Percentiles rank a stretch among this genome's conserved stretches.
Evolutionary conservation across 2,113 vertebrate species (phyloP).

Genomic region (Notechis scutatus): DNA sequence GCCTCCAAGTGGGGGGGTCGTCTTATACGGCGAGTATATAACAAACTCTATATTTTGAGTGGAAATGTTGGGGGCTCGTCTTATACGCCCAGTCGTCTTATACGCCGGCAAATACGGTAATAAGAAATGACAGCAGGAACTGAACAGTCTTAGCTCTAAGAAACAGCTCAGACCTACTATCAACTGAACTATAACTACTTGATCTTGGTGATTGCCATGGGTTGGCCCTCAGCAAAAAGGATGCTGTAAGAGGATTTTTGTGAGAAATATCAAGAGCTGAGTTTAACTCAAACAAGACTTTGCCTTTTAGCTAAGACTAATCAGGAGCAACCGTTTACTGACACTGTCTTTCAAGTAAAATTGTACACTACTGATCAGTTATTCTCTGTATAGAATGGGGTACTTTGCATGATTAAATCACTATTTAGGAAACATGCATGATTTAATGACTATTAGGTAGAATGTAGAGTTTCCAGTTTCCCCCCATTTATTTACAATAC

Average conservation of each 20-base stretch:
- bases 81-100: too few species aligned
- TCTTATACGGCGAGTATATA: too few species aligned
- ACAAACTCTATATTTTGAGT: too few species aligned
- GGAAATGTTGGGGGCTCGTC: too few species aligned
- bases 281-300: neutral
- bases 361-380: neutral
- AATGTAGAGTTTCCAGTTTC: neutral
- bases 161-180: neutral
- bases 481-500: neutral
- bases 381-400: neutral
- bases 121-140: neutral
- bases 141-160: neutral
- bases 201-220: neutral
- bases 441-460: neutral
- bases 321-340: neutral
- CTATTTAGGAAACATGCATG: too few species aligned
- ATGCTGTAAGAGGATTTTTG: neutral
- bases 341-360: neutral
- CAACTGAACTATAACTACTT: neutral
- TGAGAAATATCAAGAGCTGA: neutral
- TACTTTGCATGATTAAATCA: neutral
- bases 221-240: neutral
- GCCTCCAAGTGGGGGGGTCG: too few species aligned
- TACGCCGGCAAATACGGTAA: too few species aligned
- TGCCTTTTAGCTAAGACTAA: neutral